A percentile compares a stretch with the other conserved stretches of the same genome.
Conservation (phyloP, 2,888 invertebrate genomes). For the Polydrusus pterygomalis region DNA sequence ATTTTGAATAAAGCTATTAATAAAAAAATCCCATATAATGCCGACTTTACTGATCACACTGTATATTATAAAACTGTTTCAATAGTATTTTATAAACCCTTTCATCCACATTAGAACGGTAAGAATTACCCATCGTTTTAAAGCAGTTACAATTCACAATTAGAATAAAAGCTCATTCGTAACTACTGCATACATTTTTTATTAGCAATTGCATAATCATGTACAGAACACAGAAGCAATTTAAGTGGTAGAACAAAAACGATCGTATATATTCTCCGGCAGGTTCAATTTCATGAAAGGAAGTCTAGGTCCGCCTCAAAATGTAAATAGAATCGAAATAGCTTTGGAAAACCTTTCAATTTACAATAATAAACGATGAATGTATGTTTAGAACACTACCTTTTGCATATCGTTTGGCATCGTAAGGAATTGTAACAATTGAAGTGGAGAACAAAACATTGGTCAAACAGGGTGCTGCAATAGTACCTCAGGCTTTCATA, state of each 20-base stretch:
- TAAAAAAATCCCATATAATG: no score
- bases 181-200: not conserved
- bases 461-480: no score
- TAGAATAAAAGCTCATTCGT: not conserved
- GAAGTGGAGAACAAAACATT: no score
- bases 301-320: not conserved
- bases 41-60: no score
- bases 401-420: no score
- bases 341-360: not conserved
- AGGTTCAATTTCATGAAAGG: not conserved
- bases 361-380: not conserved
- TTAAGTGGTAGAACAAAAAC: not conserved
- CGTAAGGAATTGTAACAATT: no score
- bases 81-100: not conserved
- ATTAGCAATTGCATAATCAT: not conserved
- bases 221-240: not conserved
- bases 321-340: slow-evolving; percentile 3
- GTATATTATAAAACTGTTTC: no score
- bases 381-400: not conserved
- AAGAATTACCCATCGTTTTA: not conserved
- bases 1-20: no score
- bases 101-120: no score
- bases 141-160: no score
- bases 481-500: no score
- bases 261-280: not conserved